Evolutionary conservation across 2,888 invertebrate genomes (phyloP).

Genomic region (Dryadula phaetusa): DNA sequence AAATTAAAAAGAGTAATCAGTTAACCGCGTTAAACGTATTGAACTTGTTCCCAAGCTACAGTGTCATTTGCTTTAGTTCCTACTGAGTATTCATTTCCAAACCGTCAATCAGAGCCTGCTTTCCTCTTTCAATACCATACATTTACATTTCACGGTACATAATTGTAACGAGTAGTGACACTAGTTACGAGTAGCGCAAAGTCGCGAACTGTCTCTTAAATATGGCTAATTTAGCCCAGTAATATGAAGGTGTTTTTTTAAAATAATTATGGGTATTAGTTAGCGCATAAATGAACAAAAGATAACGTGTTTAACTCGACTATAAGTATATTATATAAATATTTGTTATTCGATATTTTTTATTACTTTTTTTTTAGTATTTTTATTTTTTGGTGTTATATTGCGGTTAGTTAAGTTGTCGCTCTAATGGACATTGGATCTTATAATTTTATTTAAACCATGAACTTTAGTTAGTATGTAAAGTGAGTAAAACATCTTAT

Average conservation of each 20-base stretch:
- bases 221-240: conserved; percentile 31
- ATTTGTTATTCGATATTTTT: not conserved
- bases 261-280: not conserved
- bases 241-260: conserved; percentile 31
- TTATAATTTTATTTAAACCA: too few relatives aligned
- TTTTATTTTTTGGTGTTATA: too few relatives aligned
- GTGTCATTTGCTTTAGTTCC: conserved; percentile 14
- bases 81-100: conserved; percentile 8
- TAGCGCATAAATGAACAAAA: too few relatives aligned
- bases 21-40: not conserved
- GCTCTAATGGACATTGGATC: too few relatives aligned
- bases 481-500: too few relatives aligned
- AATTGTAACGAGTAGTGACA: conserved; percentile 39
- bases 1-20: not conserved
- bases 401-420: too few relatives aligned
- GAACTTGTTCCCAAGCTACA: conserved; percentile 10
- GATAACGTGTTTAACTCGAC: too few relatives aligned
- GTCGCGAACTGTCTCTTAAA: conserved; percentile 36
- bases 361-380: too few relatives aligned
- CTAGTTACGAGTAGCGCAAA: conserved; percentile 28
- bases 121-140: conserved; percentile 36
- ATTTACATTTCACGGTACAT: conserved; percentile 35
- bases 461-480: too few relatives aligned
- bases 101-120: conserved; percentile 36
- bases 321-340: not conserved